Percentiles rank a stretch among this genome's conserved stretches.
These are phyloP conservation scores for Sebastes fasciatus DNA, from an alignment of 2,113 vertebrate species.

Conservation along the genomic window DNA sequence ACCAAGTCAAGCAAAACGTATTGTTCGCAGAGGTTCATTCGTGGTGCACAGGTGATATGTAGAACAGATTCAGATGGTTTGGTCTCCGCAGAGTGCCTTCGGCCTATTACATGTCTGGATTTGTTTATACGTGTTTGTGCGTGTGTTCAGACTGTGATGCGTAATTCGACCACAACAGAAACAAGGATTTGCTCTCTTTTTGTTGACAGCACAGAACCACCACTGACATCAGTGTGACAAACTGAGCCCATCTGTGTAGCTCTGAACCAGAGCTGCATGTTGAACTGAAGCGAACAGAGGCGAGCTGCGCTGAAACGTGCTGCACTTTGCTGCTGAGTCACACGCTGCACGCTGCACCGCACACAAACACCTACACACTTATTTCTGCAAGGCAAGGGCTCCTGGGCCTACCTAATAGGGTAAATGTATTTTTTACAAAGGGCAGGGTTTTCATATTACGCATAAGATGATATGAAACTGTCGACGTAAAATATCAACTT, in stretches of 20 bases:
- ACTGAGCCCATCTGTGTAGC: not conserved
- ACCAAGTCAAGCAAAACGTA: not conserved
- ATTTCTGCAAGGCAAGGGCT: not conserved
- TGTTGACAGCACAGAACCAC: conserved; percentile 1
- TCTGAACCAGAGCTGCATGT: not conserved
- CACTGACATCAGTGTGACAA: not conserved
- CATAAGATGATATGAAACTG: conserved; percentile 12
- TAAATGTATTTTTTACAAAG: not conserved
- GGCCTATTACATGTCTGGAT: conserved; percentile 10
- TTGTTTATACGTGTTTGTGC: conserved; percentile 29
- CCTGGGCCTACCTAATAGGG: not conserved
- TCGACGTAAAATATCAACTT: not conserved
- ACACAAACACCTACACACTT: not conserved
- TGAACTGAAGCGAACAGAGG: not conserved
- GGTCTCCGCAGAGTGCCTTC: not conserved
- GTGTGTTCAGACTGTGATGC: conserved; percentile 17
- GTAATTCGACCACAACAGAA: conserved; percentile 20
- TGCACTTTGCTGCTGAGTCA: not conserved
- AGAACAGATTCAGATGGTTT: not conserved
- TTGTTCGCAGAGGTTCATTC: not conserved
- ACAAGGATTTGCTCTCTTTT: conserved; percentile 21
- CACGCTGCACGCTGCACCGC: not conserved
- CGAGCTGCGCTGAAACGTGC: not conserved
- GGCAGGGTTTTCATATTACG: not conserved
- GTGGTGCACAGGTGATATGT: not conserved